Conservation (phyloP, 30 jellyfish, hydroid and myxozoan genomes). For the Catostylus mosaicus region DNA sequence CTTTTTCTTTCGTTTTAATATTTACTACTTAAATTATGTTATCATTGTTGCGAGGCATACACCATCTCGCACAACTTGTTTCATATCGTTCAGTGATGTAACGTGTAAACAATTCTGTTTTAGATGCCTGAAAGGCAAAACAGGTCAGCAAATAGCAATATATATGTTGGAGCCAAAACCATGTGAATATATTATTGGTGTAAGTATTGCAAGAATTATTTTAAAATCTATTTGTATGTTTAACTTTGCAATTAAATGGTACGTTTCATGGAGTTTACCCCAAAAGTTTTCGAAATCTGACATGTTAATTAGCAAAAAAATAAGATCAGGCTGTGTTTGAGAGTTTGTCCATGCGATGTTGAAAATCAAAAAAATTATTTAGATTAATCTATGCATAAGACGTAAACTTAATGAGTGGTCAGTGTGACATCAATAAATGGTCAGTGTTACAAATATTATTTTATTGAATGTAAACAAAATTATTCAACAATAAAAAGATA, state of each 20-base stretch:
- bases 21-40: not conserved
- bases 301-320: not conserved
- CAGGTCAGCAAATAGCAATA: conserved; percentile 79
- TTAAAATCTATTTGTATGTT: not conserved
- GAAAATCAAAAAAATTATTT: not conserved
- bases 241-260: not conserved
- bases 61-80: too few relatives aligned
- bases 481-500: not conserved
- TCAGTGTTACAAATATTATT: too few relatives aligned
- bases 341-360: not conserved
- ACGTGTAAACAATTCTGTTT: not conserved
- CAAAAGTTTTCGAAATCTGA: not conserved
- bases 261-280: not conserved
- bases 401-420: too few relatives aligned
- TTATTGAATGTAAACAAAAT: not conserved
- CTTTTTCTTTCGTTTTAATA: not conserved
- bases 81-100: too few relatives aligned
- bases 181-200: conserved; percentile 83
- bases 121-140: conserved; percentile 69
- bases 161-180: conserved; percentile 81
- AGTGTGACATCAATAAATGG: too few relatives aligned
- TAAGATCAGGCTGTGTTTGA: not conserved
- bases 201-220: conserved; percentile 9
- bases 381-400: too few relatives aligned
- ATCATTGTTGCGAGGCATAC: too few relatives aligned